These are phyloP conservation scores for Heliornis fulica DNA, from an alignment of 2,113 vertebrate genomes.

Conservation along the genomic window DNA sequence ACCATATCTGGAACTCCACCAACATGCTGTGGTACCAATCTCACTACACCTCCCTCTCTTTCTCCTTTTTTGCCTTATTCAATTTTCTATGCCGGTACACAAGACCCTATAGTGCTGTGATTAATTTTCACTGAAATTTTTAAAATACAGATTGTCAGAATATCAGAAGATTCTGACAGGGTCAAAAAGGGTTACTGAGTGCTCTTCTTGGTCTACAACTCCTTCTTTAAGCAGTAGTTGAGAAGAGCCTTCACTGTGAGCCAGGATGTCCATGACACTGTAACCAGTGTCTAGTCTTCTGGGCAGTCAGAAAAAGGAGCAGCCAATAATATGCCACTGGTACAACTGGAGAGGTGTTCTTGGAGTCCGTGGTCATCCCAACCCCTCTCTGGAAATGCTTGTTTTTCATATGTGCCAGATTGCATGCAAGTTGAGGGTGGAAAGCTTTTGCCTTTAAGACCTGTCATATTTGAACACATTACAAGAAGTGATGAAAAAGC, in stretches of 20 bases:
- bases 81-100: not conserved
- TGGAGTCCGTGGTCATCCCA: fast-evolving
- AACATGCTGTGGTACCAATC: not conserved
- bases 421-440: not conserved
- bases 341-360: not conserved
- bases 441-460: not conserved
- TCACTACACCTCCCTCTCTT: not conserved
- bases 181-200: not conserved
- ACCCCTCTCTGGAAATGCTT: not conserved
- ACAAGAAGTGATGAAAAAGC: not conserved
- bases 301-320: not conserved
- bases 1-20: not conserved
- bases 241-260: not conserved
- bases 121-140: not conserved
- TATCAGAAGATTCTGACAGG: not conserved
- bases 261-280: no score
- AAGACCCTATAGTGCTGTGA: not conserved
- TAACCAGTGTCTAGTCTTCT: not conserved
- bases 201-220: not conserved
- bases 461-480: not conserved
- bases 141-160: not conserved
- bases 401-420: not conserved
- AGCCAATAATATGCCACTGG: not conserved
- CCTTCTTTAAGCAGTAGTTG: not conserved
- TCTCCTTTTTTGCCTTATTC: not conserved